Percentiles rank a stretch among this genome's conserved stretches.
Conservation (phyloP, 1,140 invertebrate species). For the Subanguina moxae region DNA sequence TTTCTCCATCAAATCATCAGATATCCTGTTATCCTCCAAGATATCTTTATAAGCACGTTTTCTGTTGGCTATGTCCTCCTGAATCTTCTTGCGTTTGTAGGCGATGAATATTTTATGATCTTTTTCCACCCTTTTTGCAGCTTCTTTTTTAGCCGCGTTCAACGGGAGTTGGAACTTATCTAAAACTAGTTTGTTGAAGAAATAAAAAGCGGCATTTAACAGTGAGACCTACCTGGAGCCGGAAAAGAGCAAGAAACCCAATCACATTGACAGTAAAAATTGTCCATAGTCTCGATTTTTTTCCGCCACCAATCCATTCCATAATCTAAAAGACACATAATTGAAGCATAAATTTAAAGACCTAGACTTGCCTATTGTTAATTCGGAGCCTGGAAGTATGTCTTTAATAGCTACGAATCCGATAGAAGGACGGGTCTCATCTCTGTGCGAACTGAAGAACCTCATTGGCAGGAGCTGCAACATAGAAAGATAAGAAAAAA, state of each 20-base stretch:
- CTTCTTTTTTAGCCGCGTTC: background rate
- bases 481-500: background rate
- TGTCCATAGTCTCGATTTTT: slow-evolving; percentile 10
- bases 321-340: slow-evolving; percentile 16
- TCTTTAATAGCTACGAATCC: slow-evolving; percentile 21
- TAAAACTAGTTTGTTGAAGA: background rate
- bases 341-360: too few relatives aligned
- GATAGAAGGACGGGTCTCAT: slow-evolving; percentile 17
- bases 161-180: background rate
- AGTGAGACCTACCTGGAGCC: slow-evolving; percentile 18
- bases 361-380: slow-evolving; percentile 18
- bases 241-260: slow-evolving; percentile 28
- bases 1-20: too few relatives aligned
- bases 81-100: background rate
- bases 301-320: slow-evolving; percentile 27
- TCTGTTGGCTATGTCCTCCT: background rate
- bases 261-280: slow-evolving; percentile 21
- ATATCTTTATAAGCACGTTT: too few relatives aligned
- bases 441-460: slow-evolving; percentile 30
- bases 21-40: too few relatives aligned
- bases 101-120: background rate
- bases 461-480: slow-evolving; percentile 16
- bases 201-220: background rate
- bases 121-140: background rate
- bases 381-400: slow-evolving; percentile 32